Base-by-base conservation (phyloP, 2,888 invertebrate genomes). In the Carabus problematicus region DNA sequence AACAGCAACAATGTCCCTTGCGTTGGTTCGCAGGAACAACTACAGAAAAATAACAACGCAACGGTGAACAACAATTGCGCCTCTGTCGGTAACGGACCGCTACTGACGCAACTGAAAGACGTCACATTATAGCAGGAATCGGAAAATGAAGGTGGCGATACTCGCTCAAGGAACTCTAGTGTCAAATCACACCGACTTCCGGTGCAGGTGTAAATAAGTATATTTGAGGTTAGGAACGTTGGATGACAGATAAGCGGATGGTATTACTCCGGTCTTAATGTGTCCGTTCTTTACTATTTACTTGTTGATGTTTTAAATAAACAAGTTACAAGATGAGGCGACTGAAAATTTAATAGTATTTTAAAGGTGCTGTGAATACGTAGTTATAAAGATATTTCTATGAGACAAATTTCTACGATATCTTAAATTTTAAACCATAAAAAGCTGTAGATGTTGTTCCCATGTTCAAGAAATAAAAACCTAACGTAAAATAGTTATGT, bases 91-190 rank as follows among this genome's bases (percentile, higher is more conserved):
- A 81, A 82, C 64, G 82, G 82, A 6, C 81, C 82, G 6, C 70
- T 79, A 8, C 71, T 78, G 39, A 77, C 79, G 6, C 78, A 77
- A 72, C 77, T 79, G 54, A 81, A 80, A 55, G 80, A 81, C 68
- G 73, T 78, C 18, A 71, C 77, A 0, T 81, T 81, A 81, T 81
- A 82, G 82, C 82, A 81, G 73, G 74, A 75, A 58, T 62, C 59
- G 16, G 67, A 67, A 9, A 29, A 52, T 1, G 60, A 67, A n/a
- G 18, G 12, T 42, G 54, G 62, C 42, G 70, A 75, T 52, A 72
- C 74, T 8, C 75, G 71, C 9, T 71, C 72, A 74, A 41, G 77
- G 79, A 72, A 76, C 79, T 78, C 81, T 68, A 82, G 81, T 75
- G 74, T 81, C 49, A 81, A 81, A 73, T 76, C 79, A 62, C 75